Evolutionary conservation across 2,113 vertebrate genomes (phyloP).

Genomic region (Terrapene triunguis): DNA sequence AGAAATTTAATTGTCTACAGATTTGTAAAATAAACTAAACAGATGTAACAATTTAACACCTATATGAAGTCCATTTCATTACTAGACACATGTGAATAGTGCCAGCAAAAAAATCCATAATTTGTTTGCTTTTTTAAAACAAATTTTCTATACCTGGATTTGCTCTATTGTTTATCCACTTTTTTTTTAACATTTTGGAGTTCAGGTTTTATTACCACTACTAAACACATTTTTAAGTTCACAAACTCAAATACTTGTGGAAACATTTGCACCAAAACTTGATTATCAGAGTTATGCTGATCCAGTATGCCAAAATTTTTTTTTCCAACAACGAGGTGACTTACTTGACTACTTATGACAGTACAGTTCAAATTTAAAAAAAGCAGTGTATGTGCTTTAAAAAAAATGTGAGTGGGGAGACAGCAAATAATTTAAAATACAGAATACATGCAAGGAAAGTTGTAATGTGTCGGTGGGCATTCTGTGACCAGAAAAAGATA

Average conservation of each 20-base stretch:
- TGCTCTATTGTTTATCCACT: neutral
- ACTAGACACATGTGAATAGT: neutral
- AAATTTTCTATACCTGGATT: neutral
- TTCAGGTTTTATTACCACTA: neutral
- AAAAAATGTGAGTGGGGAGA: neutral
- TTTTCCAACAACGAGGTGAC: no score
- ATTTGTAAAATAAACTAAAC: neutral
- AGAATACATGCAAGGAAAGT: neutral
- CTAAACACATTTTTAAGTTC: neutral
- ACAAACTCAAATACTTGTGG: neutral
- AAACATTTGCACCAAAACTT: neutral
- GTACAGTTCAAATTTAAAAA: neutral
- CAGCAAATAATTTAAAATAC: neutral
- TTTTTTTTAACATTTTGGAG: neutral
- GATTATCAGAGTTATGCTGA: neutral
- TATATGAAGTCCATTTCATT: neutral
- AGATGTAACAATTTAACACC: neutral
- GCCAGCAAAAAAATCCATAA: neutral
- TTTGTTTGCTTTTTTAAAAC: neutral
- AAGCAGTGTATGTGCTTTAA: neutral
- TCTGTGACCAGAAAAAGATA: neutral
- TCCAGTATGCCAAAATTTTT: neutral
- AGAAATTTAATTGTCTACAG: fast-evolving
- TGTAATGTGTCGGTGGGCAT: neutral
- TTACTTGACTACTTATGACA: neutral